Percentiles rank a stretch among this genome's conserved stretches.
Evolutionary conservation across 2,113 vertebrate species (phyloP).

Genomic region (Brachypodius melanocephalos): DNA sequence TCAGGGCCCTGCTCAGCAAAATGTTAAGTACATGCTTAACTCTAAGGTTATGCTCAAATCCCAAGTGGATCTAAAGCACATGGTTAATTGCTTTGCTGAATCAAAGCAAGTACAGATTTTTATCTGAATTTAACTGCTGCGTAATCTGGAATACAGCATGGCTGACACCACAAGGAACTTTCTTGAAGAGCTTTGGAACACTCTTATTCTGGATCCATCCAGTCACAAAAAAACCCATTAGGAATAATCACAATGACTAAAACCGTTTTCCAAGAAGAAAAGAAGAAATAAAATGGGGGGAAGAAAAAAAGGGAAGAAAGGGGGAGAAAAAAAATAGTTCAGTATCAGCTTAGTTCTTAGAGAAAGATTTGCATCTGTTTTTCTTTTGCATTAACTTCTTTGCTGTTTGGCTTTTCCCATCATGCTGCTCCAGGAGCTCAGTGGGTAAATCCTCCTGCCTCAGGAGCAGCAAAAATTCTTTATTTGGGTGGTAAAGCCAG

Average conservation of each 20-base stretch:
- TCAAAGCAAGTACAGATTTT: constrained; percentile 55
- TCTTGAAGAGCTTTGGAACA: background rate
- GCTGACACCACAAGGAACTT: background rate
- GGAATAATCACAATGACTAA: background rate
- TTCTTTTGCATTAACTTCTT: background rate
- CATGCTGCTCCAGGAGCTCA: background rate
- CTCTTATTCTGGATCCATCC: background rate
- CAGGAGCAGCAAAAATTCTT: background rate
- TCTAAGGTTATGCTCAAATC: constrained; percentile 56
- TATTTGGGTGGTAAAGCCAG: constrained; percentile 2
- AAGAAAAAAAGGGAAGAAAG: background rate
- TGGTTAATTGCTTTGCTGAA: constrained; percentile 55
- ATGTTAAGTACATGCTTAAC: constrained; percentile 64
- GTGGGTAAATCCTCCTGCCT: background rate
- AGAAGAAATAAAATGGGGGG: background rate
- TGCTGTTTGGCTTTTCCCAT: background rate
- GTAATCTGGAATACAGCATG: background rate
- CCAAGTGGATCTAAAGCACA: constrained; percentile 55
- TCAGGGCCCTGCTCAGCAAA: constrained; percentile 48
- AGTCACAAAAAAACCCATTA: background rate
- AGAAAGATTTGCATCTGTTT: background rate
- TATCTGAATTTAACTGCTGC: constrained; percentile 44
- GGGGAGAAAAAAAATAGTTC: background rate
- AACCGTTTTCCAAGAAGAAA: background rate
- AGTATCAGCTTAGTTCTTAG: background rate